Evolutionary conservation across 2,888 invertebrate genomes (phyloP).

Genomic region (Lasioglossum malachurum): DNA sequence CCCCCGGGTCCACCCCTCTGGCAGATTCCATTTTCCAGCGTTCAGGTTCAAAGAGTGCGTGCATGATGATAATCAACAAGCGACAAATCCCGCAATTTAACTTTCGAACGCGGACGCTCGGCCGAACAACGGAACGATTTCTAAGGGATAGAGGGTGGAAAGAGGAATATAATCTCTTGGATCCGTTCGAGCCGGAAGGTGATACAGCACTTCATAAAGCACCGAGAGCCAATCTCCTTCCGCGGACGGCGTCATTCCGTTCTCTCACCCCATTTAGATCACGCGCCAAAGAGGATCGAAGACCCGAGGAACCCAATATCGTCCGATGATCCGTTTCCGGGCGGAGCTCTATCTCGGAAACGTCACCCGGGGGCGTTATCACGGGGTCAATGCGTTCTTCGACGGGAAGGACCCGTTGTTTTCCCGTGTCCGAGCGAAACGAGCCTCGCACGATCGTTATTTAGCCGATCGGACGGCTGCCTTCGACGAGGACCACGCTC

Average conservation of each 20-base stretch:
- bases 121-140: conserved; percentile 16
- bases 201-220: conserved; percentile 40
- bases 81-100: conserved; percentile 46
- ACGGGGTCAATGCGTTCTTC: conserved; percentile 12
- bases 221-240: conserved; percentile 26
- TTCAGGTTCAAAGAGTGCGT: background rate
- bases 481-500: background rate
- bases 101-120: conserved; percentile 15
- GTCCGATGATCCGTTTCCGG: conserved; percentile 13
- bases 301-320: conserved; percentile 17
- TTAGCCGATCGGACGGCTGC: conserved; percentile 16
- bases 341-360: background rate
- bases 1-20: background rate
- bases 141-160: too few relatives aligned
- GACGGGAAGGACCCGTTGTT: background rate
- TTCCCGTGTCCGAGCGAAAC: conserved; percentile 24
- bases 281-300: background rate
- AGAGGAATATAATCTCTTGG: conserved; percentile 5
- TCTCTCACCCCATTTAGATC: background rate
- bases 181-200: conserved; percentile 23
- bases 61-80: conserved; percentile 13
- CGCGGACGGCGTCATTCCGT: conserved; percentile 3
- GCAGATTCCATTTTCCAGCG: background rate
- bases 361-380: conserved; percentile 22
- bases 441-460: conserved; percentile 54